Evolutionary conservation across 2,113 vertebrate species (phyloP).

Genomic region (Chloroceryle aenea): DNA sequence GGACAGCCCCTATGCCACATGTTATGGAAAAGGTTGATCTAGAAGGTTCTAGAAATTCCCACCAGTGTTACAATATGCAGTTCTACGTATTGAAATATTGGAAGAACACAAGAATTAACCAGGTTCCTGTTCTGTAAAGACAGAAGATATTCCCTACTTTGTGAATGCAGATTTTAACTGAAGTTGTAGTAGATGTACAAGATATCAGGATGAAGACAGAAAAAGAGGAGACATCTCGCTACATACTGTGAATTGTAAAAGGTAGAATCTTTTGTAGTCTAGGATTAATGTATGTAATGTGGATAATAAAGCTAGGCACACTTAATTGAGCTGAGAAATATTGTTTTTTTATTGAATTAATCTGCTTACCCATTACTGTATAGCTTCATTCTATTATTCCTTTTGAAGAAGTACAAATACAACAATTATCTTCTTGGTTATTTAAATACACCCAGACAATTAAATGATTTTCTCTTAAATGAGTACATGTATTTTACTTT

Average conservation of each 20-base stretch:
- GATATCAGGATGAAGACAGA: not conserved
- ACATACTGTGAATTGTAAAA: not conserved
- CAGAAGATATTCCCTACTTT: not conserved
- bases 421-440: not conserved
- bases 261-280: not conserved
- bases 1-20: not conserved
- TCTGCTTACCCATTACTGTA: not conserved
- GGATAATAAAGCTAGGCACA: not conserved
- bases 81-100: not conserved
- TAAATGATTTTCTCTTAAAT: slow-evolving; percentile 27
- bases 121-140: not conserved
- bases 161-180: not conserved
- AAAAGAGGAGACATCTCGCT: not conserved
- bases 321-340: not conserved
- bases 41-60: not conserved
- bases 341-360: not conserved
- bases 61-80: not conserved
- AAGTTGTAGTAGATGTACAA: not conserved
- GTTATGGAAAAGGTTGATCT: not conserved
- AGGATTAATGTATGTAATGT: not conserved
- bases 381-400: not conserved
- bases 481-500: not conserved
- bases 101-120: not conserved
- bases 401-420: not conserved
- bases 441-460: not conserved